Conservation (phyloP, 2,113 vertebrate species). For the Trichomycterus rosablanca region DNA sequence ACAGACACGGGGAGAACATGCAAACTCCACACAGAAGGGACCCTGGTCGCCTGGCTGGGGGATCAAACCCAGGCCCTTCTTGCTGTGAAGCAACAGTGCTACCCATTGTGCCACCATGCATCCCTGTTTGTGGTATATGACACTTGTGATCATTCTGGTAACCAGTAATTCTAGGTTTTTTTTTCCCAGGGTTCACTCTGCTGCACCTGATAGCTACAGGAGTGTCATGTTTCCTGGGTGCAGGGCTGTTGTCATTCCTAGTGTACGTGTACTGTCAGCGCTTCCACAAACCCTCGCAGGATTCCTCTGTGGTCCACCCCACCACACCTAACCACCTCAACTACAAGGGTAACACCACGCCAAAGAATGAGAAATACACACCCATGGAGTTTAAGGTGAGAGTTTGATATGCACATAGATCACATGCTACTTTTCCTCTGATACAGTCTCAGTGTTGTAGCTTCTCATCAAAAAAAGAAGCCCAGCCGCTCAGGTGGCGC, state of each 20-base stretch:
- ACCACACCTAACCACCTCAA: constrained; percentile 97
- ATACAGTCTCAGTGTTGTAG: not conserved
- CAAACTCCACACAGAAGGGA: no score
- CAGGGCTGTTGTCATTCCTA: constrained; percentile 89
- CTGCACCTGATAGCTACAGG: constrained; percentile 94
- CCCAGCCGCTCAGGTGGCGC: no score
- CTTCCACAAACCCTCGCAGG: constrained; percentile 90
- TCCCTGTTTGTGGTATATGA: no score
- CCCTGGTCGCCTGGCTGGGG: no score
- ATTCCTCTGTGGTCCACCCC: constrained; percentile 91
- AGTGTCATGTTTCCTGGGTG: constrained; percentile 91
- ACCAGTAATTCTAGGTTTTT: constrained; percentile 24
- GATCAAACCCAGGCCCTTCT: no score
- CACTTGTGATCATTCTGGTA: not conserved
- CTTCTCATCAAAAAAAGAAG: no score
- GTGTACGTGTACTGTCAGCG: constrained; percentile 92
- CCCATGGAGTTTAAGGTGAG: constrained; percentile 98
- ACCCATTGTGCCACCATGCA: no score
- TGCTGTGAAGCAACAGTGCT: no score
- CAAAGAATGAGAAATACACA: constrained; percentile 98
- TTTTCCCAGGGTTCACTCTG: constrained; percentile 80
- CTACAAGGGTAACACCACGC: constrained; percentile 93
- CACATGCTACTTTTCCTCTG: not conserved
- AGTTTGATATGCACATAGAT: not conserved
- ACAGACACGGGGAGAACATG: no score